Conservation (phyloP, 2,113 vertebrate genomes). For the Lamprotornis superbus region DNA sequence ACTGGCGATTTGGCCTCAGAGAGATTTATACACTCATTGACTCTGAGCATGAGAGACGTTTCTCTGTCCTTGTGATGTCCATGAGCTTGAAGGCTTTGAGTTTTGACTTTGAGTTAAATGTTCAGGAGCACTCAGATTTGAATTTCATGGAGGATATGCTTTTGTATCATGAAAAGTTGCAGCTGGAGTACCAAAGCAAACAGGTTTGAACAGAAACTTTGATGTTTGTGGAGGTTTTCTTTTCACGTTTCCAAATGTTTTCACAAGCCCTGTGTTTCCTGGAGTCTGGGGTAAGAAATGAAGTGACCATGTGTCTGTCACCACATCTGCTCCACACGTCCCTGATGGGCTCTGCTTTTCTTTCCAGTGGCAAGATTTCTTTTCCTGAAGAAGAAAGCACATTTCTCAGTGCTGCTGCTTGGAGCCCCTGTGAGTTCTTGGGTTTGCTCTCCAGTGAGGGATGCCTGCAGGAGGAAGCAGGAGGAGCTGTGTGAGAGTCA, state of each 20-base stretch:
- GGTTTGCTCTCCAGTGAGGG: neutral
- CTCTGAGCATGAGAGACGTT: neutral
- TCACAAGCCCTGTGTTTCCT: neutral
- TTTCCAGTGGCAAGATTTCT: neutral
- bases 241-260: neutral
- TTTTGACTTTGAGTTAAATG: neutral
- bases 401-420: neutral
- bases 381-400: neutral
- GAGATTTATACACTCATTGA: rapidly evolving
- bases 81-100: neutral
- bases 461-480: neutral
- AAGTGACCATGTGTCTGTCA: neutral
- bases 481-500: neutral
- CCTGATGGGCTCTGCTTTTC: neutral
- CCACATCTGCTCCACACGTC: rapidly evolving
- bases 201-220: neutral
- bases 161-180: neutral
- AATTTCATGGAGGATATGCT: neutral
- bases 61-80: neutral
- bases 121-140: neutral
- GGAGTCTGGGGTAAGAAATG: neutral
- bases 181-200: neutral
- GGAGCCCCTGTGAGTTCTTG: neutral
- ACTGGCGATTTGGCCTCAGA: neutral
- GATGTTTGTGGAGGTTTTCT: neutral